Percentiles rank a stretch among this genome's conserved stretches.
phyloP scores from a whole-genome alignment of 2,113 vertebrate genomes.

The Mungos mungo region DNA sequence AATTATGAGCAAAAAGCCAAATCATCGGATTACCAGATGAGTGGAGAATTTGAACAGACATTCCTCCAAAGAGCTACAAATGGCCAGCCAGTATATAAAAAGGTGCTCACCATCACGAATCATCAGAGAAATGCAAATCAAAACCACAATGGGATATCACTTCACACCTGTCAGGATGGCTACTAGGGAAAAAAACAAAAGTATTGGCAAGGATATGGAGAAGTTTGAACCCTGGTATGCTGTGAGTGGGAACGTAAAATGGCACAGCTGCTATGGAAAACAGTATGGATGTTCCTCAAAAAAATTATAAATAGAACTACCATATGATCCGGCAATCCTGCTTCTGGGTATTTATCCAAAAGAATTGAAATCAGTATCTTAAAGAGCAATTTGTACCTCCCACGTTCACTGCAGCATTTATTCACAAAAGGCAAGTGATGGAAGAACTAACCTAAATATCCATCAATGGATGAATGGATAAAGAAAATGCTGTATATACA shows the following conservation, averaged over 20 bases:
- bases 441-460: not conserved
- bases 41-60: not conserved
- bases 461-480: not conserved
- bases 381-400: not conserved
- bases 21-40: not conserved
- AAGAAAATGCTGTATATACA: not conserved
- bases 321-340: not conserved
- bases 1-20: not conserved
- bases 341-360: not conserved
- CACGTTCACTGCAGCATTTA: not conserved
- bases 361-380: not conserved
- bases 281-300: not conserved
- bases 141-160: not conserved
- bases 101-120: not conserved
- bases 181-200: not conserved
- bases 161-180: not conserved
- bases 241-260: not conserved
- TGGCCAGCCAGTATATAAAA: not conserved
- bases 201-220: not conserved
- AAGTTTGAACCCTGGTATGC: not conserved
- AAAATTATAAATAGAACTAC: constrained; percentile 5
- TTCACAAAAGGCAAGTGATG: not conserved
- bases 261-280: not conserved
- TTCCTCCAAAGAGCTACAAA: not conserved
- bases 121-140: not conserved